Evolutionary conservation across 2,797 vertebrate species (phyloP).

Genomic region (Parambassis ranga): DNA sequence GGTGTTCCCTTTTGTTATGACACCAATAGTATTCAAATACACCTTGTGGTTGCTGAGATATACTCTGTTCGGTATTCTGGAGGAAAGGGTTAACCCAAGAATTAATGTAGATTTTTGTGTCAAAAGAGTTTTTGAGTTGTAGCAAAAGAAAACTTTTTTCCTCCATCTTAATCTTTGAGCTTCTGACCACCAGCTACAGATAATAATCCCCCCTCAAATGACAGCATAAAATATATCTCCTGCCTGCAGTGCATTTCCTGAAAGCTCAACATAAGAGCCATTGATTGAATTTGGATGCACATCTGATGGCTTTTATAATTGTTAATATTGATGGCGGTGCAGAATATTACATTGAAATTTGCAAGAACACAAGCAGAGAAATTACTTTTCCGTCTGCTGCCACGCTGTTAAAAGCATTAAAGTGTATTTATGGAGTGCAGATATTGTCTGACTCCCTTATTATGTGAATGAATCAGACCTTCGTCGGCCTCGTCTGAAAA

Average conservation of each 20-base stretch:
- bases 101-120: not conserved
- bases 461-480: constrained; percentile 32
- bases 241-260: constrained; percentile 51
- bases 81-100: not conserved
- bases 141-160: not conserved
- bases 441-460: constrained; percentile 44
- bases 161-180: not conserved
- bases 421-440: constrained; percentile 53
- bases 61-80: too few species aligned
- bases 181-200: constrained; percentile 12
- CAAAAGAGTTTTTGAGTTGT: not conserved
- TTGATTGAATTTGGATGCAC: constrained; percentile 57
- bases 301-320: constrained; percentile 61
- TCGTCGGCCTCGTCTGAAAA: constrained; percentile 32
- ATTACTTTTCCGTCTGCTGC: constrained; percentile 46
- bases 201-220: constrained; percentile 29
- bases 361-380: constrained; percentile 43
- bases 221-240: constrained; percentile 41
- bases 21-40: too few species aligned
- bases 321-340: constrained; percentile 51
- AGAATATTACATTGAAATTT: constrained; percentile 53
- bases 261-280: constrained; percentile 50
- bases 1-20: too few species aligned
- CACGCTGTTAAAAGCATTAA: constrained; percentile 51
- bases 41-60: too few species aligned